Evolutionary conservation across 2,888 invertebrate species (phyloP).

Genomic region (Ornithoptera alexandrae): DNA sequence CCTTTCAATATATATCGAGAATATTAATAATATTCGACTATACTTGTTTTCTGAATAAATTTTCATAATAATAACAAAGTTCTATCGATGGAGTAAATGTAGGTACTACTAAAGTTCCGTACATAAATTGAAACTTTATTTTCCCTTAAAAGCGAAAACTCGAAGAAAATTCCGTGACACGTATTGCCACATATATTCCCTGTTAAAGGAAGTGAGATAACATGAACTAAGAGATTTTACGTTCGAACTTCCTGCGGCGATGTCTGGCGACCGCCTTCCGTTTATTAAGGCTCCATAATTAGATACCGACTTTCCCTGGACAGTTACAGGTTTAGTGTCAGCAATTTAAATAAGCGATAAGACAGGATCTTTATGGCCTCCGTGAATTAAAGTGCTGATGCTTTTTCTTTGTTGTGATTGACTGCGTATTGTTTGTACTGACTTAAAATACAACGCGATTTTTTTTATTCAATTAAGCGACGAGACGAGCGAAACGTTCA

Average conservation of each 20-base stretch:
- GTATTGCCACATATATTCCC: conserved; percentile 66
- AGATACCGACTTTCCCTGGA: conserved; percentile 39
- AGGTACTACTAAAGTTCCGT: background rate
- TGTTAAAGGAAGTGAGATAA: conserved; percentile 58
- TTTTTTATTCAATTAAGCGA: too few species aligned
- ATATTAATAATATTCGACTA: background rate
- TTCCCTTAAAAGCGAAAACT: conserved; percentile 1
- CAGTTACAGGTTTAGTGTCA: conserved; percentile 29
- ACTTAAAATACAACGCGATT: background rate
- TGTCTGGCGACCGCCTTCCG: conserved; percentile 38
- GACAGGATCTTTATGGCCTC: conserved; percentile 27
- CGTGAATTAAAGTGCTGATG: conserved; percentile 22
- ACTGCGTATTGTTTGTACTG: background rate
- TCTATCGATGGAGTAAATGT: too few species aligned
- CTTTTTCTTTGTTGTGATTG: conserved; percentile 27
- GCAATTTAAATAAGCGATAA: conserved; percentile 32
- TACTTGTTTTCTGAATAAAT: background rate
- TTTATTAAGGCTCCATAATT: conserved; percentile 56
- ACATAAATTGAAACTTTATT: conserved; percentile 1
- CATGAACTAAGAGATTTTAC: conserved; percentile 66
- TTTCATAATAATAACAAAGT: background rate
- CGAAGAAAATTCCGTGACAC: conserved; percentile 36
- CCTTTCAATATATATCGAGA: too few species aligned
- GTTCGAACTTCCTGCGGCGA: conserved; percentile 38
- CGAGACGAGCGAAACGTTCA: too few species aligned